A percentile compares a stretch with the other conserved stretches of the same genome.
Evolutionary conservation across 1,140 invertebrate genomes (phyloP).

Genomic region (Neodiprion lecontei): DNA sequence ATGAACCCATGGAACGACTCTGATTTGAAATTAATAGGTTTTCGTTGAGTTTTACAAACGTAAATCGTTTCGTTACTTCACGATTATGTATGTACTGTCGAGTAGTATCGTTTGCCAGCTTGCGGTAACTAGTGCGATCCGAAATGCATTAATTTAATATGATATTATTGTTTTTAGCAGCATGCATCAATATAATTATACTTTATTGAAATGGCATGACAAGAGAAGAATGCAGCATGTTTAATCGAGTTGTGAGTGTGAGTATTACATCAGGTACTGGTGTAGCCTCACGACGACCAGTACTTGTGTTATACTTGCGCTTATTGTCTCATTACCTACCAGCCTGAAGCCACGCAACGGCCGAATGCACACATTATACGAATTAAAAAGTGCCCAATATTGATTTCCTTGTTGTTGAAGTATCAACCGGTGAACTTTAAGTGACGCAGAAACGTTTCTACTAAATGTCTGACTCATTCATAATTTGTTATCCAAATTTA

Average conservation of each 20-base stretch:
- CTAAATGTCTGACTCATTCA: too few relatives aligned
- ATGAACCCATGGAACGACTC: conserved; percentile 30
- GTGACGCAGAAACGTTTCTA: too few relatives aligned
- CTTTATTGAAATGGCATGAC: conserved; percentile 59
- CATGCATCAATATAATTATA: conserved; percentile 43
- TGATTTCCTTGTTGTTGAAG: background rate
- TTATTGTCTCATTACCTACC: conserved; percentile 53
- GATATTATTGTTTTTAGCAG: conserved; percentile 48
- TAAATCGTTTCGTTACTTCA: conserved; percentile 24
- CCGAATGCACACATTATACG: conserved; percentile 42
- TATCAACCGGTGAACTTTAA: background rate
- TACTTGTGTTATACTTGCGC: conserved; percentile 85
- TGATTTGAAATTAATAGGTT: conserved; percentile 49
- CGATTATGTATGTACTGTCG: conserved; percentile 22
- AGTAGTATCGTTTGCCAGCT: conserved; percentile 18
- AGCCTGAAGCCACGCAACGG: conserved; percentile 47
- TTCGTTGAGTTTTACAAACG: conserved; percentile 36
- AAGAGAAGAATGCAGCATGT: conserved; percentile 62
- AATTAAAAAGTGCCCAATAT: background rate
- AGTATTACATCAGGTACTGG: conserved; percentile 99
- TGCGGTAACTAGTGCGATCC: background rate
- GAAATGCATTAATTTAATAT: conserved; percentile 36
- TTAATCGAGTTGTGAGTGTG: conserved; percentile 67
- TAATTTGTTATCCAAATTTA: too few relatives aligned
- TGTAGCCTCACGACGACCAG: conserved; percentile 69